A percentile compares a stretch with the other conserved stretches of the same genome.
These are phyloP conservation scores for Oncorhynchus masou DNA, from an alignment of 2,113 vertebrate genomes.

Conservation along the genomic window DNA sequence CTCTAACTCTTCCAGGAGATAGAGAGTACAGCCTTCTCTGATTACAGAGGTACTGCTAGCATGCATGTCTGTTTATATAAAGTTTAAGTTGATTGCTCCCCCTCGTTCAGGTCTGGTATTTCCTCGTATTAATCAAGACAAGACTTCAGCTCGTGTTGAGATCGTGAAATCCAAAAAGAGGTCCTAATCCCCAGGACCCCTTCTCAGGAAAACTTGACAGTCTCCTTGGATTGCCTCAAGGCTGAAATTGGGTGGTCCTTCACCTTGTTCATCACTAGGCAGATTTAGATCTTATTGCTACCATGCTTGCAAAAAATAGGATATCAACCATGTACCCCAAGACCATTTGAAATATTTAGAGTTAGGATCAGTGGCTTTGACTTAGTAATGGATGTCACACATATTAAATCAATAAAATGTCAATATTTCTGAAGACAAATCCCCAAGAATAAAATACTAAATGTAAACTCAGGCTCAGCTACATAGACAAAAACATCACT, in stretches of 20 bases:
- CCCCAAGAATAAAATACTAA: no score
- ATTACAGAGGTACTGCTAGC: slow-evolving; percentile 33
- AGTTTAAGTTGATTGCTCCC: slow-evolving; percentile 30
- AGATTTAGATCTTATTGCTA: not conserved
- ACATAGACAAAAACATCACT: no score
- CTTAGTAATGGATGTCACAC: no score
- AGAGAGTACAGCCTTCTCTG: slow-evolving; percentile 20
- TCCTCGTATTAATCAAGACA: slow-evolving; percentile 46
- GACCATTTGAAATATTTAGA: not conserved
- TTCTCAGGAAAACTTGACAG: not conserved
- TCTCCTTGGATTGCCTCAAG: not conserved
- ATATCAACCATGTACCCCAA: not conserved
- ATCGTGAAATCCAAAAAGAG: not conserved
- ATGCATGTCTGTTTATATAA: slow-evolving; percentile 38
- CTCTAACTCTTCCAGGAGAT: not conserved
- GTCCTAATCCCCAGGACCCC: slow-evolving; percentile 1
- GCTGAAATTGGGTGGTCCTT: not conserved
- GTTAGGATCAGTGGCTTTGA: not conserved
- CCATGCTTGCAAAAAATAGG: not conserved
- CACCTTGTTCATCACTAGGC: not conserved
- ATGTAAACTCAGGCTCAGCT: no score
- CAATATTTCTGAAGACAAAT: no score
- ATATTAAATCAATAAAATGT: no score
- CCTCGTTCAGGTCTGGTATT: slow-evolving; percentile 42
- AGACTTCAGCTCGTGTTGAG: slow-evolving; percentile 24